Evolutionary conservation across 2,797 vertebrate species (phyloP).

Genomic region (Pelochelys cantorii): DNA sequence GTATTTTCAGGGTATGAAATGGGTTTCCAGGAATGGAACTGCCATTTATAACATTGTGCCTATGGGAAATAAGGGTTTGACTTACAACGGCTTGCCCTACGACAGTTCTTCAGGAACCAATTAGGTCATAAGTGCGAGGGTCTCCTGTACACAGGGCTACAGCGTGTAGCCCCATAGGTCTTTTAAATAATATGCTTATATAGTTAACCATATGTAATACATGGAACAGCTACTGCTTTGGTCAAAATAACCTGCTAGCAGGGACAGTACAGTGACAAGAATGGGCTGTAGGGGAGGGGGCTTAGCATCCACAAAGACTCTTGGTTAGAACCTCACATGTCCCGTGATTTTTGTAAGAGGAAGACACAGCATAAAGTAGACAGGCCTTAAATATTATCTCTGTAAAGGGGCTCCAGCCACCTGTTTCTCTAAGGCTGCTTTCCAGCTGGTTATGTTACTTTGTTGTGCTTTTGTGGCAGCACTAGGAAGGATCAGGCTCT

Average conservation of each 20-base stretch:
- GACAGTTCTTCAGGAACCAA: too few relatives aligned
- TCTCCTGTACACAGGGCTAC: not conserved
- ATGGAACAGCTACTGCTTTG: not conserved
- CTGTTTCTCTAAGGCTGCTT: not conserved
- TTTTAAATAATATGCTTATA: not conserved
- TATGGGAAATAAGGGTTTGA: too few relatives aligned
- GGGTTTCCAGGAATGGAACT: too few relatives aligned
- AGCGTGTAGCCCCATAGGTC: not conserved
- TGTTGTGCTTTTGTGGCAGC: slow-evolving; percentile 5
- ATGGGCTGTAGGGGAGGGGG: not conserved
- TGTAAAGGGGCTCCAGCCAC: not conserved
- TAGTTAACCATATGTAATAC: not conserved
- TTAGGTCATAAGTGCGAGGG: too few relatives aligned
- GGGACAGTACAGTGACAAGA: not conserved
- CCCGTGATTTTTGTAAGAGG: not conserved
- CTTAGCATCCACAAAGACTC: not conserved
- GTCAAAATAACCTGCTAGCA: not conserved
- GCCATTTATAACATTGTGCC: too few relatives aligned
- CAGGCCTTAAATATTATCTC: not conserved
- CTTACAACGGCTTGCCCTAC: too few relatives aligned
- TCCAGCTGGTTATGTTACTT: slow-evolving; percentile 27
- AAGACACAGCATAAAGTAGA: not conserved
- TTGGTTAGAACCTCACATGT: not conserved
- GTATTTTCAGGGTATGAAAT: too few relatives aligned
- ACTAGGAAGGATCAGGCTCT: slow-evolving; percentile 55